These are phyloP conservation scores for Ciconia nigra DNA, from an alignment of 2,797 vertebrate genomes.

Conservation along the genomic window DNA sequence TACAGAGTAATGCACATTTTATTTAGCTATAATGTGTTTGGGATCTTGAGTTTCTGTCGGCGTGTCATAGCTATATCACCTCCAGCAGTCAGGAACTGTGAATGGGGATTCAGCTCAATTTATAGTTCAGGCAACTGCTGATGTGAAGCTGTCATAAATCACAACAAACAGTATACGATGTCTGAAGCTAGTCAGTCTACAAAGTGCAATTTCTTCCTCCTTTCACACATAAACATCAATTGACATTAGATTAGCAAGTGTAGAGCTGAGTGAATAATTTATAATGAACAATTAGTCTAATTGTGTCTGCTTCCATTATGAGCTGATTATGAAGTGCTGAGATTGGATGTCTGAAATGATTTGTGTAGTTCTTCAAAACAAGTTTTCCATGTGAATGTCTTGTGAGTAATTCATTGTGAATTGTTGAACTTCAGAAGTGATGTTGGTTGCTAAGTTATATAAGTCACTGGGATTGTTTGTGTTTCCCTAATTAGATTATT, in stretches of 20 bases:
- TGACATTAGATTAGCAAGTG: neutral
- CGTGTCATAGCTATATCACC: neutral
- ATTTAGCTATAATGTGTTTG: neutral
- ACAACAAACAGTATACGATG: neutral
- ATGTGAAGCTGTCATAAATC: neutral
- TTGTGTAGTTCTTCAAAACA: neutral
- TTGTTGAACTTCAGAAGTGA: neutral
- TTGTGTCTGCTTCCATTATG: neutral
- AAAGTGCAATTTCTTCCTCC: neutral
- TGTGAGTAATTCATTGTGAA: neutral
- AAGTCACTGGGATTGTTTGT: neutral
- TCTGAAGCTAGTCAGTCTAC: neutral
- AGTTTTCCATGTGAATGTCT: neutral
- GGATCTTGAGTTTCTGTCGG: neutral
- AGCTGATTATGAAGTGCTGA: neutral
- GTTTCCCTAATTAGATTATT: slow-evolving; percentile 25
- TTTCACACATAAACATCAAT: neutral
- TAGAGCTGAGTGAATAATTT: neutral
- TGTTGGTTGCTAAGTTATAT: neutral
- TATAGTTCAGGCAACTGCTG: neutral
- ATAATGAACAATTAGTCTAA: slow-evolving; percentile 13
- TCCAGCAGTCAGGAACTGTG: neutral
- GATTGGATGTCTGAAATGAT: neutral
- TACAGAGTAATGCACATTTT: neutral
- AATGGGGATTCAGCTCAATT: neutral